A percentile compares a stretch with the other conserved stretches of the same genome.
phyloP scores from a whole-genome alignment of 2,797 vertebrate species.

The Muscicapa striata region DNA sequence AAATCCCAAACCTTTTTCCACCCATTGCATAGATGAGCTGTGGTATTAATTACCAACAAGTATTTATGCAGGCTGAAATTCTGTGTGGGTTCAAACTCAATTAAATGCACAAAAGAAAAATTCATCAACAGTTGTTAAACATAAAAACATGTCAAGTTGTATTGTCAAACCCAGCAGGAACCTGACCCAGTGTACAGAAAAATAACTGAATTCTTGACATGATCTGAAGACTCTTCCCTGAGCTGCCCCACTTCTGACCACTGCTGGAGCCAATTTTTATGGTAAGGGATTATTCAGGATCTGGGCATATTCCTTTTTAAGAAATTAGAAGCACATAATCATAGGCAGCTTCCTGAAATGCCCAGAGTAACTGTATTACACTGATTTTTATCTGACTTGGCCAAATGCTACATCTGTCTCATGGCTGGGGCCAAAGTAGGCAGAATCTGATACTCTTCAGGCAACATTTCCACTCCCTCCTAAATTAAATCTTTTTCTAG shows the following conservation, averaged over 20 bases:
- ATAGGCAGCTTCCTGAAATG: neutral
- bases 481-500: neutral
- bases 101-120: constrained; percentile 52
- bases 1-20: neutral
- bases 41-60: constrained; percentile 38
- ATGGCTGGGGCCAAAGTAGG: neutral
- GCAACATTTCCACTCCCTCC: neutral
- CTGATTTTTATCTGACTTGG: neutral
- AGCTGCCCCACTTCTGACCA: neutral
- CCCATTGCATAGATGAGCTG: neutral
- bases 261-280: neutral
- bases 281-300: neutral
- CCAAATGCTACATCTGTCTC: neutral
- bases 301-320: neutral
- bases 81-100: constrained; percentile 31
- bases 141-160: constrained; percentile 12
- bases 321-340: neutral
- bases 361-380: neutral
- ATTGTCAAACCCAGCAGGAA: constrained; percentile 43
- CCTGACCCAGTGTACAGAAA: neutral
- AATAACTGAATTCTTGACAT: constrained; percentile 19
- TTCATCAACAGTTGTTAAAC: constrained; percentile 48
- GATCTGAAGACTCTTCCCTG: neutral
- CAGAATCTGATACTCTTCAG: neutral
- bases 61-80: constrained; percentile 15